phyloP scores from a whole-genome alignment of 2,888 invertebrate species.

The Ophion obscuratus region DNA sequence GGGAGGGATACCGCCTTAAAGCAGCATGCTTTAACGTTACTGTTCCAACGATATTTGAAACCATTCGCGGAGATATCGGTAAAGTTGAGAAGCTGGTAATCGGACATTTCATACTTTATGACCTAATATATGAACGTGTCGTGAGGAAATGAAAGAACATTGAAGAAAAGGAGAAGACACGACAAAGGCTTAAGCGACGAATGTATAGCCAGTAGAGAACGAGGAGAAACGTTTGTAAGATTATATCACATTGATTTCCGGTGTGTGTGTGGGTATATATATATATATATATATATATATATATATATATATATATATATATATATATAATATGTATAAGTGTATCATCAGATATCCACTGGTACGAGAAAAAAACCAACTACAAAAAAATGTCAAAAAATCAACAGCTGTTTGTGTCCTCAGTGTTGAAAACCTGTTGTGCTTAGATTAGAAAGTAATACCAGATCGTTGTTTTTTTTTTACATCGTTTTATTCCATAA shows the following conservation, averaged over 20 bases:
- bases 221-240: constrained; percentile 73
- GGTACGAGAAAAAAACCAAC: constrained; percentile 49
- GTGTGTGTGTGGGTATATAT: constrained; percentile 19
- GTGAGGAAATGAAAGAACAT: constrained; percentile 60
- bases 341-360: constrained; percentile 69
- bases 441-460: constrained; percentile 48
- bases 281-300: constrained; percentile 52
- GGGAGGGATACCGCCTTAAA: too few species aligned
- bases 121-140: constrained; percentile 31
- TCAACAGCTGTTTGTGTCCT: constrained; percentile 23
- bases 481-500: neutral
- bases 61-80: too few species aligned
- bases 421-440: constrained; percentile 26
- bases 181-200: constrained; percentile 41
- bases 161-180: constrained; percentile 64
- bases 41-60: too few species aligned
- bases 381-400: constrained; percentile 25
- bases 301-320: too few species aligned
- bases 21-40: too few species aligned
- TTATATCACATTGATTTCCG: constrained; percentile 76
- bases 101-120: too few species aligned
- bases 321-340: constrained; percentile 75
- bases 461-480: constrained; percentile 11
- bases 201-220: constrained; percentile 57
- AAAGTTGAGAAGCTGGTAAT: too few species aligned